Evolutionary conservation across 2,888 invertebrate species (phyloP), one percentile per base, ranked within the genome.

Genomic region (Thecophora atra): DNA sequence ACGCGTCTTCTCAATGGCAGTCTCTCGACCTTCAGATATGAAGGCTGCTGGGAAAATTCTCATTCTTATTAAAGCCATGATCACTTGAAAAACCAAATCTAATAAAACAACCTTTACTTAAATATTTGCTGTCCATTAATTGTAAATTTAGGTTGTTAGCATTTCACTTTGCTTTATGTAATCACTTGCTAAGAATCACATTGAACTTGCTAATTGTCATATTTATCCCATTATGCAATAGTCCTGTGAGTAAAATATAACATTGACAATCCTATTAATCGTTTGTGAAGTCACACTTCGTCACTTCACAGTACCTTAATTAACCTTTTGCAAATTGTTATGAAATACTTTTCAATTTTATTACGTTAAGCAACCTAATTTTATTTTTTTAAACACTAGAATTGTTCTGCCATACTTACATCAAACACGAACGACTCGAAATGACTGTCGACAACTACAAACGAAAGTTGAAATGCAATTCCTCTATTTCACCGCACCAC

Each of bases 351-450:
- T 58, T 15, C 21, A 21, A 37, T 37, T 37, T n/a, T n/a, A n/a
- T n/a, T 37, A 37, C 37, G 37, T 37, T 37, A 37, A 37, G 37
- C 6, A 37, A 37, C 37, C 37, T 37, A 37, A 37, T 37, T 37
- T 37, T 37, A 37, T 37, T 37, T n/a, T n/a, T n/a, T 37, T 1
- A 37, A 37, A 2, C 37, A 37, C 37, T 37, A 37, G 11, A 6
- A 1, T 11, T 54, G 21, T n/a, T 11, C 24, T 17, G 6, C 28
- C 60, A 73, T 82, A 84, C 83, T 84, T 83, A 83, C 83, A 81
- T 83, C 81, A 80, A 82, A 83, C 83, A 82, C 83, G 73, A 77
- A 75, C 72, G 73, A 74, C 73, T 74, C 74, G 73, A 76, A 73
- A 73, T 72, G 76, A 78, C 78, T 78, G 76, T 42, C 37, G 7